These are phyloP conservation scores for Scatophagus argus DNA, from an alignment of 2,113 vertebrate species.

Conservation along the genomic window DNA sequence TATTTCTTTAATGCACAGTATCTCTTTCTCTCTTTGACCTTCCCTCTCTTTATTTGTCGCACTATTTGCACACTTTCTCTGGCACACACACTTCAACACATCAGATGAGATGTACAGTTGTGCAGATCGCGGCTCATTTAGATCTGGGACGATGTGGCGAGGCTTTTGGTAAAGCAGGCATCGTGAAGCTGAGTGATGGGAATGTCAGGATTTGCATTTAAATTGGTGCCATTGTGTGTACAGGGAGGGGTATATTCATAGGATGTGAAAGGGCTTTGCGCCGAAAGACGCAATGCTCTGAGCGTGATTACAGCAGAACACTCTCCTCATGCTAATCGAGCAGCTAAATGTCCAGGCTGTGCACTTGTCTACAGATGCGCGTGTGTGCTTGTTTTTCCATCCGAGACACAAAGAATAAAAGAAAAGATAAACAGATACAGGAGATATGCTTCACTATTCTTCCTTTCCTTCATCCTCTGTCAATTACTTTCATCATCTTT, in stretches of 20 bases:
- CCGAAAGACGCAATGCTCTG: slow-evolving; percentile 53
- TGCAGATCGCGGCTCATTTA: slow-evolving; percentile 67
- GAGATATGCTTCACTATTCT: slow-evolving; percentile 1
- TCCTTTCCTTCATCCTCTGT: slow-evolving; percentile 46
- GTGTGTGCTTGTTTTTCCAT: slow-evolving; percentile 35
- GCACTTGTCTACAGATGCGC: neutral
- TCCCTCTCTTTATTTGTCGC: slow-evolving; percentile 53
- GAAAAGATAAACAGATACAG: slow-evolving; percentile 23
- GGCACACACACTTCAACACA: slow-evolving; percentile 36
- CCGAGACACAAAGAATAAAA: slow-evolving; percentile 18
- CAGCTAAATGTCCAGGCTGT: slow-evolving; percentile 54
- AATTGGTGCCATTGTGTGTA: slow-evolving; percentile 81
- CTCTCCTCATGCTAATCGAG: slow-evolving; percentile 65
- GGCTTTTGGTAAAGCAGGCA: slow-evolving; percentile 56
- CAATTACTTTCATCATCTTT: slow-evolving; percentile 52
- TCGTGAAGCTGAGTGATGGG: slow-evolving; percentile 69
- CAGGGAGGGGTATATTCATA: slow-evolving; percentile 64
- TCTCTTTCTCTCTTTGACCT: slow-evolving; percentile 7
- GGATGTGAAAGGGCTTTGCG: slow-evolving; percentile 63
- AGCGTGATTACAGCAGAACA: slow-evolving; percentile 70
- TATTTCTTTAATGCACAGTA: neutral
- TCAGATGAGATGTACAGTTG: slow-evolving; percentile 68
- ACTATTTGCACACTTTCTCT: neutral
- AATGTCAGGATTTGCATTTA: slow-evolving; percentile 88
- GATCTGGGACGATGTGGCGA: slow-evolving; percentile 56